Base-by-base conservation (phyloP, 2,888 invertebrate species). In the Xylophagus ater region DNA sequence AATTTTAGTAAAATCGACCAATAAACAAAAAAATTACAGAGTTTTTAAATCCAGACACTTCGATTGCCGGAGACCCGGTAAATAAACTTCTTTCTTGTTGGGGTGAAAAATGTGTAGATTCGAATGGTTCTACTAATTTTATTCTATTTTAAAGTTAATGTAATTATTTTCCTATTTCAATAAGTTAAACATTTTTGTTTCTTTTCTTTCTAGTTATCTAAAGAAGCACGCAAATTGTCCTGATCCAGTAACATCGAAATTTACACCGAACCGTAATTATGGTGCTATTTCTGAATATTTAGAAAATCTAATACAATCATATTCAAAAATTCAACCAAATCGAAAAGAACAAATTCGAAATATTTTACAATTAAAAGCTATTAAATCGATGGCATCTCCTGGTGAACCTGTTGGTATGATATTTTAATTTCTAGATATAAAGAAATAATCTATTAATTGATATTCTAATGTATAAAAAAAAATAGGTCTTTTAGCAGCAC, bases 401-500 rank as follows among this genome's bases (percentile, higher is more conserved):
- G 98, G 98, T 0, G 98, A 99, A 65, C 85, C 96, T 1, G 98
- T 99, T 2, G 63, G 63, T 18, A 30, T 7, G 42, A 23, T 9
- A 18, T 34, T 24, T 23, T 13, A 28, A 14, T 15, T 29, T 10
- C 17, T 15, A 17, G 4, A 15, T 17, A 29, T 9, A 6, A 15
- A 29, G 4, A 4, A n/a, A n/a, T n/a, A n/a, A n/a, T n/a, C n/a
- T n/a, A n/a, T n/a, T n/a, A n/a, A n/a, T 10, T 26, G 13, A 13
- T 4, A 10, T 25, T 25, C n/a, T 10, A 10, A n/a, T 10, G 6
- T 25, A 25, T n/a, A n/a, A n/a, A n/a, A n/a, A n/a, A n/a, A n/a
- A n/a, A n/a, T 23, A 40, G 96, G 96, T 3, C 66, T 96, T 14
- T 64, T 98, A 46, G 97, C 98, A 10, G 97, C 97, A 2, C 97